A percentile compares a stretch with the other conserved stretches of the same genome.
phyloP scores from a whole-genome alignment of 2,113 vertebrate species.

The Choloepus hoffmanni region DNA sequence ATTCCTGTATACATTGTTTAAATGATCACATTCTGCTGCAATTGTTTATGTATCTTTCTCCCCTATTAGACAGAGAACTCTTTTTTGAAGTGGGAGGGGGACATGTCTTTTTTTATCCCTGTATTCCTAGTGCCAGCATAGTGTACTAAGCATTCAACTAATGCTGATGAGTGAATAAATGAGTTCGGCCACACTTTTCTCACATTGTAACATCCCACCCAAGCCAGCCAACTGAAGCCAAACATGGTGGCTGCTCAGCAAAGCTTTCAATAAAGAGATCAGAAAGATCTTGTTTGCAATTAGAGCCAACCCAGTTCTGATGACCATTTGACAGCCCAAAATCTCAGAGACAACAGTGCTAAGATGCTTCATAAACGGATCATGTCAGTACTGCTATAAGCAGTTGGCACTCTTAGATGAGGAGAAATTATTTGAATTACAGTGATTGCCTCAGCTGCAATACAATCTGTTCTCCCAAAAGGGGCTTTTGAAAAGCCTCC shows the following conservation, averaged over 20 bases:
- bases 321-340: conserved; percentile 78
- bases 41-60: not conserved
- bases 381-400: conserved; percentile 77
- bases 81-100: not conserved
- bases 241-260: not conserved
- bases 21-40: not conserved
- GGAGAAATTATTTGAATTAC: conserved; percentile 78
- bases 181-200: not conserved
- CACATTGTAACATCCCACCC: not conserved
- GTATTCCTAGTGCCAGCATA: not conserved
- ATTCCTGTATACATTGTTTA: not conserved
- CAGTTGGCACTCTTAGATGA: conserved; percentile 76
- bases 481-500: conserved; percentile 76
- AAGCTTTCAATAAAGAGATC: conserved; percentile 68
- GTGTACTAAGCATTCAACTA: not conserved
- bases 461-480: conserved; percentile 80
- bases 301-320: conserved; percentile 54
- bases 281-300: conserved; percentile 54
- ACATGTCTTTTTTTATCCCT: not conserved
- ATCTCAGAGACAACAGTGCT: conserved; percentile 61
- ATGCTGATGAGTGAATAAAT: not conserved
- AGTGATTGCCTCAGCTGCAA: conserved; percentile 77
- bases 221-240: conserved; percentile 31
- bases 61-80: not conserved
- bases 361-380: conserved; percentile 75